Evolutionary conservation across 2,888 invertebrate species (phyloP).

Genomic region (Diarsia mendica): DNA sequence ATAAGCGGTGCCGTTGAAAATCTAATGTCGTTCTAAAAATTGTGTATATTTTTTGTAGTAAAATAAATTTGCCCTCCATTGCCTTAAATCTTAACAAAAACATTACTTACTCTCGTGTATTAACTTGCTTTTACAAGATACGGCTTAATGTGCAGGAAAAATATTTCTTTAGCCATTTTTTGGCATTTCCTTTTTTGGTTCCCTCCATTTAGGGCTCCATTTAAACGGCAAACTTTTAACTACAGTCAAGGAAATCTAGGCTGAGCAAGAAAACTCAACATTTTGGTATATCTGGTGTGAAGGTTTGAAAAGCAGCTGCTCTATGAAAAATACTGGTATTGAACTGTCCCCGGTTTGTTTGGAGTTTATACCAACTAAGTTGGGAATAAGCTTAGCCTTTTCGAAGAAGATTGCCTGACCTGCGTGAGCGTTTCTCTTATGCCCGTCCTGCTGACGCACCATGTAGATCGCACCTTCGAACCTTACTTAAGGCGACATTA

Average conservation of each 20-base stretch:
- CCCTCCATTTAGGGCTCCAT: neutral
- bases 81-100: conserved; percentile 46
- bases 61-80: conserved; percentile 30
- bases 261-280: neutral
- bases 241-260: neutral
- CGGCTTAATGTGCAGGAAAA: conserved; percentile 20
- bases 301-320: neutral
- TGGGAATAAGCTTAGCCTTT: neutral
- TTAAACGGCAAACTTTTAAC: neutral
- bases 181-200: conserved; percentile 21
- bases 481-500: too few relatives aligned
- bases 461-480: too few relatives aligned
- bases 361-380: too few relatives aligned
- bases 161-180: conserved; percentile 36
- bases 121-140: conserved; percentile 35
- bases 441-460: too few relatives aligned
- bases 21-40: conserved; percentile 28
- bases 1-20: conserved; percentile 14
- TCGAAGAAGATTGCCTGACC: too few relatives aligned
- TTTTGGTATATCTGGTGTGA: neutral
- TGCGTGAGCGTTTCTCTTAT: too few relatives aligned
- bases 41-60: conserved; percentile 31
- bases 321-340: neutral
- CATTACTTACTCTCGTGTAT: conserved; percentile 27
- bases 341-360: neutral